A percentile compares a stretch with the other conserved stretches of the same genome.
Conservation (phyloP, 2,888 invertebrate species). For the Drosophila borealis region DNA sequence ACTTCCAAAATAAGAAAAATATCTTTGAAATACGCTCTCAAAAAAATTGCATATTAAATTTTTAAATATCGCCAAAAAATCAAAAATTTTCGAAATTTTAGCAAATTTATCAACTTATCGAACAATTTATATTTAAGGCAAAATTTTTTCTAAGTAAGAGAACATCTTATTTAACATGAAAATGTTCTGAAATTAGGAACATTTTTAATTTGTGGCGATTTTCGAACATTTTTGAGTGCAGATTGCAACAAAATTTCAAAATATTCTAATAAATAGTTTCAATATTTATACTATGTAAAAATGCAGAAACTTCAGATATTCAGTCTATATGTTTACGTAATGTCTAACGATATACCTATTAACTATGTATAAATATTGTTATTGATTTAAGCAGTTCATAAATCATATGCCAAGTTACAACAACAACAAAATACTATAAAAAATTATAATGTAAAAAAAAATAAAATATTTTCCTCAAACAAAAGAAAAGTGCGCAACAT, state of each 20-base stretch:
- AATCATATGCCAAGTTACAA: conserved; percentile 47
- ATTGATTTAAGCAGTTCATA: conserved; percentile 61
- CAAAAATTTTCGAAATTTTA: no score
- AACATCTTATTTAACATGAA: no score
- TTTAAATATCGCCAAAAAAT: no score
- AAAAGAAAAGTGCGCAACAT: conserved; percentile 18
- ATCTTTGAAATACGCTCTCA: neutral
- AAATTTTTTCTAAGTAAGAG: no score
- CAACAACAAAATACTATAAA: conserved; percentile 31
- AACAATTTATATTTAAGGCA: no score
- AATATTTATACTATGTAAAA: conserved; percentile 36
- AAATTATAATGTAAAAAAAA: conserved; percentile 43
- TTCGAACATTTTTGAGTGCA: no score
- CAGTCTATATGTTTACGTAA: conserved; percentile 28
- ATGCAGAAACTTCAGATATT: conserved; percentile 21
- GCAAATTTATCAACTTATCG: no score
- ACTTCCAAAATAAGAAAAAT: neutral
- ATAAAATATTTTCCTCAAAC: conserved; percentile 74
- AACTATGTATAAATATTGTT: conserved; percentile 65
- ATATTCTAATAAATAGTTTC: conserved; percentile 15
- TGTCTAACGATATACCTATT: conserved; percentile 27
- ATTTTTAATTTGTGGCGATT: no score
- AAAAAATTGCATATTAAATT: neutral
- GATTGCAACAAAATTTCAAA: neutral
- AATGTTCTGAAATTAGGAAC: no score